These are phyloP conservation scores for Portunus trituberculatus DNA, from an alignment of 1,140 invertebrate genomes.

Conservation along the genomic window DNA sequence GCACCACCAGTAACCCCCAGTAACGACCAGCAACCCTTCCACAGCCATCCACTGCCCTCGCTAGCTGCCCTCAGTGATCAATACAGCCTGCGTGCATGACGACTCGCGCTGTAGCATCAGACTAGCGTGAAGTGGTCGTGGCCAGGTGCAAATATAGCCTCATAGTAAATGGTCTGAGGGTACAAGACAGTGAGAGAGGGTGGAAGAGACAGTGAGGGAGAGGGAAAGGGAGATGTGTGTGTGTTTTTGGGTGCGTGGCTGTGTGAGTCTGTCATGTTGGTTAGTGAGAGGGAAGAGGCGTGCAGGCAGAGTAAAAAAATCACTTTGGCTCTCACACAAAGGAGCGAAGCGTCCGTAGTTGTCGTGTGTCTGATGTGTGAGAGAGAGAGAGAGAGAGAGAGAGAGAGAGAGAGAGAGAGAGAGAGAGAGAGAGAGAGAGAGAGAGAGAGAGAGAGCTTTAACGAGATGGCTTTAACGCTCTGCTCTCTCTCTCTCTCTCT, in stretches of 20 bases:
- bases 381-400: background rate
- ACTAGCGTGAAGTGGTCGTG: background rate
- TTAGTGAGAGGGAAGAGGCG: too few species aligned
- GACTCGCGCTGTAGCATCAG: background rate
- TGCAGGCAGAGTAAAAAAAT: background rate
- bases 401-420: slow-evolving; percentile 17
- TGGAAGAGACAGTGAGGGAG: background rate
- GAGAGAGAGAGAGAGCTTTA: background rate
- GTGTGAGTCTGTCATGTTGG: too few species aligned
- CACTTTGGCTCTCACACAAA: background rate
- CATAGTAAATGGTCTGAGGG: background rate
- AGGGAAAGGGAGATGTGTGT: background rate
- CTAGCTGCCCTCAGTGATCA: background rate
- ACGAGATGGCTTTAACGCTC: background rate
- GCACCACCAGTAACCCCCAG: too few species aligned
- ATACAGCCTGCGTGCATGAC: background rate
- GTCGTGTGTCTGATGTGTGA: background rate
- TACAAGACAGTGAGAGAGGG: background rate
- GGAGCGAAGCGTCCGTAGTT: background rate
- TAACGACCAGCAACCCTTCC: too few species aligned
- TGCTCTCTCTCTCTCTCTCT: too few species aligned
- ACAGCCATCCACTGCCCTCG: background rate
- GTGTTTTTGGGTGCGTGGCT: background rate
- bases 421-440: slow-evolving; percentile 6
- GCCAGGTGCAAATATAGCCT: background rate